phyloP scores from a whole-genome alignment of 2,797 vertebrate genomes.

The Sarcoramphus papa region DNA sequence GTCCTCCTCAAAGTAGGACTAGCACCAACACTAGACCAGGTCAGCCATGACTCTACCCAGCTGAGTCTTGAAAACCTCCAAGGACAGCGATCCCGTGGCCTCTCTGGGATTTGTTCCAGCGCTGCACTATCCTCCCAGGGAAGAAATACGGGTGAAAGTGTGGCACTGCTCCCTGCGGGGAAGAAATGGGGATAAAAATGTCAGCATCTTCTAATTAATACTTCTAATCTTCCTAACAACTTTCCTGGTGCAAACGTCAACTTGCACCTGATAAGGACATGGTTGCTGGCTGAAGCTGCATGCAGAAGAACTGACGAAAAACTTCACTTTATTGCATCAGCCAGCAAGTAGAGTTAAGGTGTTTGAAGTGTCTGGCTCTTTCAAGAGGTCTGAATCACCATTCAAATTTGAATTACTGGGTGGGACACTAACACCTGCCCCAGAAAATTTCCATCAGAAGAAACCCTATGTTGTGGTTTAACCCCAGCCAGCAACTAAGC shows the following conservation, averaged over 20 bases:
- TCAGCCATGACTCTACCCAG: not conserved
- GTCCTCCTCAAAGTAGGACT: not conserved
- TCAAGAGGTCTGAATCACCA: not conserved
- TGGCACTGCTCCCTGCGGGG: not conserved
- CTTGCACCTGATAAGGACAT: not conserved
- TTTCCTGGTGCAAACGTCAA: fast-evolving
- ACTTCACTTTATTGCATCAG: not conserved
- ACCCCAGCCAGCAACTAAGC: too few species aligned
- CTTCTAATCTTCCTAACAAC: not conserved
- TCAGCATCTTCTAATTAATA: not conserved
- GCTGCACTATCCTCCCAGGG: not conserved
- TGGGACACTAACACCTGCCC: not conserved
- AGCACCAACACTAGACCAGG: not conserved
- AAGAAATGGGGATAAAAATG: not conserved
- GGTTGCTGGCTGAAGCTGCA: not conserved
- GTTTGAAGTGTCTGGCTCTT: not conserved
- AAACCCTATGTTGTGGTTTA: too few species aligned
- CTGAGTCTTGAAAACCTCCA: not conserved
- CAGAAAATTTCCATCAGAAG: not conserved
- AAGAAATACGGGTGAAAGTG: not conserved
- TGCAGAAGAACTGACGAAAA: not conserved
- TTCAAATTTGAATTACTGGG: not conserved
- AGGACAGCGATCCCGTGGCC: fast-evolving
- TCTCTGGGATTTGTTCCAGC: not conserved
- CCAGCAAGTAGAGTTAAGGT: not conserved